Evolutionary conservation across 2,113 vertebrate genomes (phyloP), one percentile per base, ranked within the genome.

Genomic region (Scomber scombrus): DNA sequence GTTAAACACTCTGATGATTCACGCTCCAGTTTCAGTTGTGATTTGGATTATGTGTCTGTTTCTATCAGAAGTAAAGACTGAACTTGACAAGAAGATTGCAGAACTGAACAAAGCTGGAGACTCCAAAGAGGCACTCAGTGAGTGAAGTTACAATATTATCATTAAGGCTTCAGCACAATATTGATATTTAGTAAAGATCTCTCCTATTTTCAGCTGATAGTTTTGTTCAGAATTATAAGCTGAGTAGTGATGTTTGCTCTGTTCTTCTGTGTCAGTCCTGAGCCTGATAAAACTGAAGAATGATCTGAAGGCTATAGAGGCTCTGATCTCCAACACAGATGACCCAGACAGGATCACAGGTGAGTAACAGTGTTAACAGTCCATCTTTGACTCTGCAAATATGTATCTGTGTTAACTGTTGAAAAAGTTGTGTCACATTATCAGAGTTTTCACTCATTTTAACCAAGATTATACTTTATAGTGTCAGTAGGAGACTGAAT

Each of bases 191-290:
- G 31, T 7, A 6, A 4, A 34, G 31, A 34, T 34, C 31, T 34
- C 31, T 34, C 31, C 4, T 34, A 5, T 34, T 7, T 6, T 34
- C 31, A 34, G 4, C 31, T 34, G 31, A 34, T 7, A 34, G 31
- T 34, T 34, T 4, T 34, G 31, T 34, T 34, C 3, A 34, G 19
- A 51, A 45, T 46, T 31, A 11, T 51, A 34, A 43, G 18, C 14
- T 57, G 15, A n/a, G 13, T 19, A 4, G 5, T 67, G 4, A 29
- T 47, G 3, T 51, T 43, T 18, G 1, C 26, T 60, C 3, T 66
- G 40, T 56, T 23, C 56, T 4, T 71, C 34, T 68, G 26, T 14
- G 4, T 67, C 51, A 92, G 88, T 80, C 71, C 21, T 88, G 31
- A 76, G 1, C 2, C 2, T 91, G n/a, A 51, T 84, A 31, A 76